Percentiles rank a stretch among this genome's conserved stretches.
Conservation (phyloP, 2,888 invertebrate species). For the Ceraclea dissimilis region DNA sequence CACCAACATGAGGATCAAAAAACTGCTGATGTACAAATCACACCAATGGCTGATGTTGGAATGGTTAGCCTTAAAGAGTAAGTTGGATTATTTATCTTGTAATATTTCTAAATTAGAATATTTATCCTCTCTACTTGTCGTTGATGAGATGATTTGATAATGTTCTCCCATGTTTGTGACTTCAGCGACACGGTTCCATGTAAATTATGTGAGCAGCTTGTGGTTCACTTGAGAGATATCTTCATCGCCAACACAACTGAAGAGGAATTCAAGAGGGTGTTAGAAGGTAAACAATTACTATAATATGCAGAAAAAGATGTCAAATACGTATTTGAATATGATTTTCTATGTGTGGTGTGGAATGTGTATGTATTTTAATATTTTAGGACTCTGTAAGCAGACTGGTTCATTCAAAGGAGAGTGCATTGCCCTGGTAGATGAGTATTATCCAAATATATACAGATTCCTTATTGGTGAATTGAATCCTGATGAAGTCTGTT, state of each 20-base stretch:
- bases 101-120: too few species aligned
- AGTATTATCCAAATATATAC: slow-evolving; percentile 72
- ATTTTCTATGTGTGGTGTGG: too few species aligned
- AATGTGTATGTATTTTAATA: too few species aligned
- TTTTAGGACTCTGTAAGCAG: slow-evolving; percentile 67
- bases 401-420: slow-evolving; percentile 64
- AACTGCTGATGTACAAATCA: slow-evolving; percentile 50
- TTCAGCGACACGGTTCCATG: slow-evolving; percentile 62
- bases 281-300: slow-evolving; percentile 50
- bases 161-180: neutral
- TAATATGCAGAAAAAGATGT: too few species aligned
- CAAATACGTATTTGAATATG: too few species aligned
- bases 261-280: slow-evolving; percentile 67
- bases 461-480: slow-evolving; percentile 59
- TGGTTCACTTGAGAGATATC: slow-evolving; percentile 70
- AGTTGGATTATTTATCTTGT: neutral
- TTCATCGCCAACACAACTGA: slow-evolving; percentile 81
- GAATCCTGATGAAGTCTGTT: slow-evolving; percentile 62
- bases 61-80: slow-evolving; percentile 28
- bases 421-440: slow-evolving; percentile 68
- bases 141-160: neutral
- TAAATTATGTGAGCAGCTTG: slow-evolving; percentile 77
- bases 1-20: slow-evolving; percentile 53
- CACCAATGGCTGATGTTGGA: slow-evolving; percentile 50
- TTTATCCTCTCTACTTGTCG: too few species aligned